Evolutionary conservation across 1,140 invertebrate species (phyloP), one percentile per base, ranked within the genome.

Genomic region (Sminthurinus signatus): DNA sequence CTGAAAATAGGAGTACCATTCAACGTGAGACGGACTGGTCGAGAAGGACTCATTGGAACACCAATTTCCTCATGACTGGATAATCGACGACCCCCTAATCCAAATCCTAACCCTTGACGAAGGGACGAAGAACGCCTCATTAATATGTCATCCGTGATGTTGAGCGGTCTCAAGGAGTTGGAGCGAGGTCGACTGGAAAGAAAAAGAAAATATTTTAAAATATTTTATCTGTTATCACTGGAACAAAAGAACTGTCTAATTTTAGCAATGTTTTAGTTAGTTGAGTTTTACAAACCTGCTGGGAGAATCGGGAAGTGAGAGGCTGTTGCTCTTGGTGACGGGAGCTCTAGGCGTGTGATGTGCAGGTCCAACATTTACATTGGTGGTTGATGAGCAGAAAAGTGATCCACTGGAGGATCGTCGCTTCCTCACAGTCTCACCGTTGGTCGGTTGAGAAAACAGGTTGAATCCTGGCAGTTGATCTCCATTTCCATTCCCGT

Each of bases 221-320:
- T n/a, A n/a, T n/a, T n/a, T n/a, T n/a, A n/a, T n/a, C n/a, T n/a
- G n/a, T n/a, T n/a, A n/a, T n/a, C n/a, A n/a, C n/a, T n/a, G n/a
- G n/a, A n/a, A n/a, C n/a, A n/a, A n/a, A n/a, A n/a, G n/a, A n/a
- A n/a, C n/a, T n/a, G n/a, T n/a, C n/a, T n/a, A n/a, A n/a, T n/a
- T n/a, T n/a, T n/a, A n/a, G n/a, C n/a, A n/a, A n/a, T n/a, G n/a
- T n/a, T n/a, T n/a, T n/a, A n/a, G n/a, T n/a, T n/a, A n/a, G n/a
- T n/a, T n/a, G n/a, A n/a, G n/a, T n/a, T n/a, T n/a, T n/a, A n/a
- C 63, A 68, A 66, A 71, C 70, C 51, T 27, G 54, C 60, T 67
- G 29, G 89, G 89, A 75, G 88, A 91, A 76, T 93, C 89, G 19
- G 90, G 90, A 62, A 92, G 78, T 55, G 88, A 91, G 65, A 92